Conservation (phyloP, 2,113 vertebrate genomes). For the Clarias macrocephalus region DNA sequence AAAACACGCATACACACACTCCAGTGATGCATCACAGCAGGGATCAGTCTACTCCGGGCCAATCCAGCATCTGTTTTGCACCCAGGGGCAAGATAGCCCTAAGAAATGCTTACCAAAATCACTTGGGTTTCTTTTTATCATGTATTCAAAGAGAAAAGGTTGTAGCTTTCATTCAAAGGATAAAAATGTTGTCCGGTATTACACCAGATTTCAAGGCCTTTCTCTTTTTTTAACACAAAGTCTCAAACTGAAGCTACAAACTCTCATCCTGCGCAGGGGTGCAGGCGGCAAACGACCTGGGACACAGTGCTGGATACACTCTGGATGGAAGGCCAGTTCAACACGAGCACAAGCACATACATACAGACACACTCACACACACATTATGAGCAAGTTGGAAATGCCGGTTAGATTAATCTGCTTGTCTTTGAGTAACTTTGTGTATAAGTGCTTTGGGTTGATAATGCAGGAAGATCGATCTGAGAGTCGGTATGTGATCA, state of each 20-base stretch:
- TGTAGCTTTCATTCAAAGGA: background rate
- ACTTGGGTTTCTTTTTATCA: background rate
- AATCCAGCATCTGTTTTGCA: constrained; percentile 31
- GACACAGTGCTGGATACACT: too few species aligned
- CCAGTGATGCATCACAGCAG: constrained; percentile 14
- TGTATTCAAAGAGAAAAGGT: background rate
- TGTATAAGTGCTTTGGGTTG: background rate
- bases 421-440: background rate
- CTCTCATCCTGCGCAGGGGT: too few species aligned
- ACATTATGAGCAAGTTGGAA: too few species aligned
- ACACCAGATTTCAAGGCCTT: background rate
- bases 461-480: background rate
- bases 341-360: too few species aligned
- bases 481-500: background rate
- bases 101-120: background rate
- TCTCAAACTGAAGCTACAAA: background rate
- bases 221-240: background rate
- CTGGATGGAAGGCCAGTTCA: too few species aligned
- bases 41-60: constrained; percentile 8
- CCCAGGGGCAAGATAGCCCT: constrained; percentile 3
- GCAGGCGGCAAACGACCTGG: too few species aligned
- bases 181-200: background rate
- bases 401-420: too few species aligned
- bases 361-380: too few species aligned
- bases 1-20: constrained; percentile 27